Evolutionary conservation across 2,113 vertebrate species (phyloP).

Genomic region (Oryzias melastigma): DNA sequence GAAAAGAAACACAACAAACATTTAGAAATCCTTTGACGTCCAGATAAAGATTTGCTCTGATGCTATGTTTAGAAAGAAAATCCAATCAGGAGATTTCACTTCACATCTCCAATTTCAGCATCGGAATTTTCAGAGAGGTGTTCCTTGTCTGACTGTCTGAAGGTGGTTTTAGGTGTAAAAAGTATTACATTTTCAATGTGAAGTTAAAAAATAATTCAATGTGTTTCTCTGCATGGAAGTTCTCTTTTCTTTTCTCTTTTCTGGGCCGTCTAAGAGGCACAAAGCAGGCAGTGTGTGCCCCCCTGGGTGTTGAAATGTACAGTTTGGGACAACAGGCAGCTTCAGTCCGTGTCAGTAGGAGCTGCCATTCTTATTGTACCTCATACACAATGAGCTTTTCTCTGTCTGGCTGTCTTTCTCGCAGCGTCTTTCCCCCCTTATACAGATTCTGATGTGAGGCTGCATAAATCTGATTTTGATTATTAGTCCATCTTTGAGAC

Average conservation of each 20-base stretch:
- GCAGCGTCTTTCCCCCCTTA: conserved; percentile 50
- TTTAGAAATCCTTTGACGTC: too few relatives aligned
- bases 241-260: conserved; percentile 50
- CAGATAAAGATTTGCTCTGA: too few relatives aligned
- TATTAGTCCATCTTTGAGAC: conserved; percentile 24
- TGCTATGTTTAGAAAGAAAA: too few relatives aligned
- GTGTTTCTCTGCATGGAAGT: conserved; percentile 50
- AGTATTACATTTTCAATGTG: too few relatives aligned
- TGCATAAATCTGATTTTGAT: conserved; percentile 30
- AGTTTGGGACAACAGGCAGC: conserved; percentile 75
- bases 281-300: conserved; percentile 76
- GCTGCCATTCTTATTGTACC: conserved; percentile 83
- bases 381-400: conserved; percentile 81
- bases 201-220: conserved; percentile 40
- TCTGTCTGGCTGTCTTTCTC: conserved; percentile 55
- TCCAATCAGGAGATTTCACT: too few relatives aligned
- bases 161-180: too few relatives aligned
- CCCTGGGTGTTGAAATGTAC: conserved; percentile 72
- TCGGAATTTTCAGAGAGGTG: too few relatives aligned
- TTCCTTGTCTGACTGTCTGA: too few relatives aligned
- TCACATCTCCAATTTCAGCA: too few relatives aligned
- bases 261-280: conserved; percentile 64
- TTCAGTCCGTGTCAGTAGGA: conserved; percentile 81
- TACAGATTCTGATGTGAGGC: conserved; percentile 55
- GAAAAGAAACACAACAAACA: too few relatives aligned